Evolutionary conservation across 2,888 invertebrate genomes (phyloP).

Genomic region (Colostygia pectinataria): DNA sequence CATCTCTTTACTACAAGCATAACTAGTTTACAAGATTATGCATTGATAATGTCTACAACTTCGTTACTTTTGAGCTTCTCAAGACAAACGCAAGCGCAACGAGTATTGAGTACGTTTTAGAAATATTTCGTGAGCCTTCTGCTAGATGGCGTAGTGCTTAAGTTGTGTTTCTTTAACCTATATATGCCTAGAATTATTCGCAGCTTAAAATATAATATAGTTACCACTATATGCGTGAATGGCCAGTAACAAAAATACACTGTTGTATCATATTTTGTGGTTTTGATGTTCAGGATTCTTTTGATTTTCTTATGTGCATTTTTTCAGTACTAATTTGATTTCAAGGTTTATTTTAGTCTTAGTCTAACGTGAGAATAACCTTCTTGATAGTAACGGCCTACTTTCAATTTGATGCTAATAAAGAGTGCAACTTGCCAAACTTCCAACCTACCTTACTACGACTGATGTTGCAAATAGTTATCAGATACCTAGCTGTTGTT

Average conservation of each 20-base stretch:
- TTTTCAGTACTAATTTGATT: background rate
- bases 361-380: constrained; percentile 55
- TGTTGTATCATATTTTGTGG: no score
- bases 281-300: no score
- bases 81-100: constrained; percentile 1
- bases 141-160: constrained; percentile 3
- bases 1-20: no score
- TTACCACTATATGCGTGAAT: no score
- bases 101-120: background rate
- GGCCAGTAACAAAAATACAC: no score
- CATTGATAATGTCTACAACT: background rate
- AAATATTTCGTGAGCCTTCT: background rate
- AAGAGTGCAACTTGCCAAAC: constrained; percentile 30
- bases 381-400: constrained; percentile 53
- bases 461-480: constrained; percentile 20
- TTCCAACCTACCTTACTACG: no score
- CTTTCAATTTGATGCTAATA: constrained; percentile 63
- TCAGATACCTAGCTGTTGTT: no score
- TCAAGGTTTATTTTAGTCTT: constrained; percentile 2
- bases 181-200: no score
- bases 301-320: no score
- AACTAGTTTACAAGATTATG: no score
- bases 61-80: background rate
- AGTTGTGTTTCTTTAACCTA: no score
- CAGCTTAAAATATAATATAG: no score